Conservation (phyloP, 92 coral and sea anemone species). For the Umimayanthus chanpuru region DNA sequence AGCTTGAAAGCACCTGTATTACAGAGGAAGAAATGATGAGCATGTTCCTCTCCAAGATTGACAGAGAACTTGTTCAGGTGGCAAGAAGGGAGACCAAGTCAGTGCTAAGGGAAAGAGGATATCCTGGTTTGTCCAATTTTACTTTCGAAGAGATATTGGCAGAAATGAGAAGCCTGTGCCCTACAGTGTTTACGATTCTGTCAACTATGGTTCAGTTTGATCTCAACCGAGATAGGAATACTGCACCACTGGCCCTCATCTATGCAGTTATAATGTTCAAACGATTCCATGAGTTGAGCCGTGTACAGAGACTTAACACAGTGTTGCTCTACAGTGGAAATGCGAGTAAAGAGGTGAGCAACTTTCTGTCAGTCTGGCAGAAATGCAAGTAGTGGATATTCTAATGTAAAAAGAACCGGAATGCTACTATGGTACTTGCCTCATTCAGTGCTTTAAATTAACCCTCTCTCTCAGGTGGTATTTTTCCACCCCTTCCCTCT, state of each 20-base stretch:
- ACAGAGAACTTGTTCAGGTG: not conserved
- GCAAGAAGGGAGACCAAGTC: slow-evolving; percentile 46
- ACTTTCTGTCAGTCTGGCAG: not conserved
- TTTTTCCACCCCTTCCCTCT: too few species aligned
- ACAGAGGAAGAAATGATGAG: not conserved
- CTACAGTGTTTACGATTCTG: slow-evolving; percentile 44
- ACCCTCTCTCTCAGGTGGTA: too few species aligned
- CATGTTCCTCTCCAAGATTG: not conserved
- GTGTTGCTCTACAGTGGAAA: slow-evolving; percentile 45
- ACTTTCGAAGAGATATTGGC: slow-evolving; percentile 44
- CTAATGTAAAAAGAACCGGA: too few species aligned
- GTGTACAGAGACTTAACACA: slow-evolving; percentile 44
- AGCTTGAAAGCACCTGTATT: not conserved
- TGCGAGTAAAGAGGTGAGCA: slow-evolving; percentile 50
- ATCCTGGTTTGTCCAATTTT: slow-evolving; percentile 34
- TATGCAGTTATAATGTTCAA: slow-evolving; percentile 52
- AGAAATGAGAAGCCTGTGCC: slow-evolving; percentile 53
- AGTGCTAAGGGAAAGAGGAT: slow-evolving; percentile 48
- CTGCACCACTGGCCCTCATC: slow-evolving; percentile 37
- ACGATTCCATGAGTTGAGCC: slow-evolving; percentile 46
- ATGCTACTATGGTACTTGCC: too few species aligned
- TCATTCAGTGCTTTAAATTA: too few species aligned
- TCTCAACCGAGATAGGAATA: slow-evolving; percentile 28
- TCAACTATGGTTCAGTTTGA: slow-evolving; percentile 46
- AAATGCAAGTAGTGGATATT: too few species aligned